Evolutionary conservation across 2,113 vertebrate species (phyloP).

Genomic region (Toxotes jaculatrix): DNA sequence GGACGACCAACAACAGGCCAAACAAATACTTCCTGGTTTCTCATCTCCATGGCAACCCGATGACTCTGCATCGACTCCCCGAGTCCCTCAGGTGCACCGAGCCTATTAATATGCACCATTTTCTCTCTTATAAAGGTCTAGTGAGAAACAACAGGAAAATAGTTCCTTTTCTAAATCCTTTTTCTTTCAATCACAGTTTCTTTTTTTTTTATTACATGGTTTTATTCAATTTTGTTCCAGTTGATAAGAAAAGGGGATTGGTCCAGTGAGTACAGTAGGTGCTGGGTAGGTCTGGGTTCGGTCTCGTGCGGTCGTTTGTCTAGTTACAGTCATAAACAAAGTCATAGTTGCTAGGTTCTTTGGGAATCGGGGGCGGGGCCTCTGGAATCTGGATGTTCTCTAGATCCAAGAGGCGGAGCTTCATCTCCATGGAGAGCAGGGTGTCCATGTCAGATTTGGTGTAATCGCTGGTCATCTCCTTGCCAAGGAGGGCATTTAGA

Average conservation of each 20-base stretch:
- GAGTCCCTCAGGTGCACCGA: constrained; percentile 63
- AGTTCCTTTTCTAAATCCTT: constrained; percentile 54
- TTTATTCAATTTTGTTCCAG: constrained; percentile 84
- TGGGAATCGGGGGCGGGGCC: constrained; percentile 97
- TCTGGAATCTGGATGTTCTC: constrained; percentile 99
- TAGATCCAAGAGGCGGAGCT: constrained; percentile 97
- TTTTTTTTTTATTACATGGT: constrained; percentile 46
- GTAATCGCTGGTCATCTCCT: constrained; percentile 98
- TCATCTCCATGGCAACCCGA: constrained; percentile 63
- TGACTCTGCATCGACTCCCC: constrained; percentile 31
- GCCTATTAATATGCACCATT: constrained; percentile 56
- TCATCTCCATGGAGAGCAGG: constrained; percentile 99
- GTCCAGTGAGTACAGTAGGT: constrained; percentile 82
- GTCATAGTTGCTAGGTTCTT: constrained; percentile 99
- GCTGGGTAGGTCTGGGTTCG: constrained; percentile 35
- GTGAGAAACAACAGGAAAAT: constrained; percentile 71
- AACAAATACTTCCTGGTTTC: constrained; percentile 57
- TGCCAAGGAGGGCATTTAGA: constrained; percentile 95
- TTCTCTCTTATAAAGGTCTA: constrained; percentile 62
- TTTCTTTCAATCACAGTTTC: constrained; percentile 70
- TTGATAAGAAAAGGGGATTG: constrained; percentile 72
- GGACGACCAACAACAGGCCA: constrained; percentile 41
- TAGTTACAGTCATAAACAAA: constrained; percentile 99
- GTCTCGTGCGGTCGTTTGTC: constrained; percentile 55
- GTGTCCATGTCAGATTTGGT: constrained; percentile 97